Evolutionary conservation across 2,888 invertebrate genomes (phyloP), one percentile per base, ranked within the genome.

Genomic region (Eristalinus sepulchralis): DNA sequence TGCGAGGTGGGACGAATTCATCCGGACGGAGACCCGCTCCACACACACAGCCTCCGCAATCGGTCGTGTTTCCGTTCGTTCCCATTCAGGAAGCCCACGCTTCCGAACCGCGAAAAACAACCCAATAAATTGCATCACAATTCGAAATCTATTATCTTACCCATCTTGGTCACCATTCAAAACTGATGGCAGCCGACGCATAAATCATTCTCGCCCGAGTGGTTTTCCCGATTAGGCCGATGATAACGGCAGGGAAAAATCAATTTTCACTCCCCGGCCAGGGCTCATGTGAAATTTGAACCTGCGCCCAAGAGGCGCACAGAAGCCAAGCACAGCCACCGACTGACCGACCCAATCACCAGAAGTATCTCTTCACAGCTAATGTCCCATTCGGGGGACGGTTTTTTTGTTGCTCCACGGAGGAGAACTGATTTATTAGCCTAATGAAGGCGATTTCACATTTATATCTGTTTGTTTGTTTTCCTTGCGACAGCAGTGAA

Each of bases 101-200:
- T 67, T 72, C 76, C 80, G 66, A 67, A 82, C 57, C 67, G 73
- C 82, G 39, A 82, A 81, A 81, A 71, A 80, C 66, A n/a, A 67
- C 34, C 57, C 73, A 72, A 85, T 85, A 85, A 85, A 85, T 85
- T 82, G 82, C 77, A 82, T 70, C 82, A 78, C 82, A 85, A 85
- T 82, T 57, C 53, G 73, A 85, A 82, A 64, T 73, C 73, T 68
- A 82, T 85, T 81, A 77, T 57, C 24, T 22, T 1, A 22, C 2
- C 3, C 55, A 22, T 64, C 70, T 31, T 59, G 34, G 36, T 57
- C 24, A 5, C 5, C 27, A 27, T 27, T 27, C 27, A 27, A 66
- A 24, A 75, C 79, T 31, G 72, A 17, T 17, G 47, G 47, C 76
- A 34, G 70, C 81, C 53, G 33, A 85, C 77, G 82, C 77, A 85